These are phyloP conservation scores for Amphiprion clarkii DNA, from an alignment of 2,797 vertebrate species.

Conservation along the genomic window DNA sequence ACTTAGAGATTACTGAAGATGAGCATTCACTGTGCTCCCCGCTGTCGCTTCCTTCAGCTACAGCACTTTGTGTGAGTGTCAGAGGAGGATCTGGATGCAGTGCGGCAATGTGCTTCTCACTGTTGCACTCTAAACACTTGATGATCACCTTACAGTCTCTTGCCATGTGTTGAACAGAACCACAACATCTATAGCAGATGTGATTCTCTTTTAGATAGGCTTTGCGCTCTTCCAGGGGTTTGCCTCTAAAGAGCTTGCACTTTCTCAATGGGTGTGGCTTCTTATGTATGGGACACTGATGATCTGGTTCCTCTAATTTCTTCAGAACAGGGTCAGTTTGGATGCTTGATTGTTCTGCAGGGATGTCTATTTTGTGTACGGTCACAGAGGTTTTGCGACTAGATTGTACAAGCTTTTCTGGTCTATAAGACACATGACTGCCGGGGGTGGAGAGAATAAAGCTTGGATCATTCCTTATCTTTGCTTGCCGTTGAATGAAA, in stretches of 20 bases:
- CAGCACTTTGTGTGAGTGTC: too few relatives aligned
- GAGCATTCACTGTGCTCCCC: too few relatives aligned
- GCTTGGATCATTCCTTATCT: slow-evolving; percentile 30
- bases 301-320: not conserved
- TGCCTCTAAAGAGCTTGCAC: slow-evolving; percentile 27
- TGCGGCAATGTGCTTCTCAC: too few relatives aligned
- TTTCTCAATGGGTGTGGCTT: slow-evolving; percentile 34
- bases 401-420: not conserved
- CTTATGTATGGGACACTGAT: slow-evolving; percentile 26
- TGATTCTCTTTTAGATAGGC: slow-evolving; percentile 18
- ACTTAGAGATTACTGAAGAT: too few relatives aligned
- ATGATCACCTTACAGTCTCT: too few relatives aligned
- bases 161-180: too few relatives aligned
- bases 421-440: not conserved
- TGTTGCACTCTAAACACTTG: too few relatives aligned
- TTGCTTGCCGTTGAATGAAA: slow-evolving; percentile 10
- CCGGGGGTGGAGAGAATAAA: not conserved
- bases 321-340: not conserved
- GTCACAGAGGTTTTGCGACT: not conserved
- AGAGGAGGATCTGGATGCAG: too few relatives aligned
- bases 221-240: slow-evolving; percentile 11
- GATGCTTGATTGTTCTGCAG: not conserved
- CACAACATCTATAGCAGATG: slow-evolving; percentile 36
- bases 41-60: too few relatives aligned
- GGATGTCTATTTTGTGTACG: slow-evolving; percentile 10